Conservation (phyloP, 2,113 vertebrate genomes). For the Neoarius graeffei region DNA sequence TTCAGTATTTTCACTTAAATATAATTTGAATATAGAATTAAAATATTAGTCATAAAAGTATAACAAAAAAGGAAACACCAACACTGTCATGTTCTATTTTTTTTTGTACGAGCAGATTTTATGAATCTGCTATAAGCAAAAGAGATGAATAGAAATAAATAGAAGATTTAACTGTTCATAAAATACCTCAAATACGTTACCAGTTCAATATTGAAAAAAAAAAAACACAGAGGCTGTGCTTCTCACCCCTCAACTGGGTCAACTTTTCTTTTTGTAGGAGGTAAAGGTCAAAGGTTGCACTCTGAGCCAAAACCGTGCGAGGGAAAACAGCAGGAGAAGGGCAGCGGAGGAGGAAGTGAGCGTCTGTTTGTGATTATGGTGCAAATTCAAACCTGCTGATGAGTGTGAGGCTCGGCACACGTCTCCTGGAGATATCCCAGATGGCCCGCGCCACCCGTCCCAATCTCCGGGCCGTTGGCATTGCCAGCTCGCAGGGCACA, state of each 20-base stretch:
- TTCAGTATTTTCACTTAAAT: too few relatives aligned
- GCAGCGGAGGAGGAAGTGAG: constrained; percentile 51
- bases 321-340: constrained; percentile 48
- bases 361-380: constrained; percentile 60
- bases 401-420: constrained; percentile 59
- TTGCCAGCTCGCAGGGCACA: constrained; percentile 69
- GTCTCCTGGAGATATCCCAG: constrained; percentile 77
- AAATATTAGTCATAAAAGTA: not conserved
- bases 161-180: constrained; percentile 25
- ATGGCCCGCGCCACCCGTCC: constrained; percentile 71
- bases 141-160: not conserved
- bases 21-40: not conserved
- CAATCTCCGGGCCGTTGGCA: constrained; percentile 60
- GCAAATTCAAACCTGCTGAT: constrained; percentile 61
- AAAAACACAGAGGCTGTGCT: not conserved
- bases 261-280: constrained; percentile 47
- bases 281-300: constrained; percentile 57
- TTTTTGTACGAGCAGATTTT: not conserved
- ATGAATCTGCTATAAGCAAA: not conserved
- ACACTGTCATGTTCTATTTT: not conserved
- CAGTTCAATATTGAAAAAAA: not conserved
- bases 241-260: constrained; percentile 43
- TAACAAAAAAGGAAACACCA: not conserved
- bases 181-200: constrained; percentile 29
- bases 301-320: constrained; percentile 45